Evolutionary conservation across 2,888 invertebrate species (phyloP).

Genomic region (Baccha elongata): DNA sequence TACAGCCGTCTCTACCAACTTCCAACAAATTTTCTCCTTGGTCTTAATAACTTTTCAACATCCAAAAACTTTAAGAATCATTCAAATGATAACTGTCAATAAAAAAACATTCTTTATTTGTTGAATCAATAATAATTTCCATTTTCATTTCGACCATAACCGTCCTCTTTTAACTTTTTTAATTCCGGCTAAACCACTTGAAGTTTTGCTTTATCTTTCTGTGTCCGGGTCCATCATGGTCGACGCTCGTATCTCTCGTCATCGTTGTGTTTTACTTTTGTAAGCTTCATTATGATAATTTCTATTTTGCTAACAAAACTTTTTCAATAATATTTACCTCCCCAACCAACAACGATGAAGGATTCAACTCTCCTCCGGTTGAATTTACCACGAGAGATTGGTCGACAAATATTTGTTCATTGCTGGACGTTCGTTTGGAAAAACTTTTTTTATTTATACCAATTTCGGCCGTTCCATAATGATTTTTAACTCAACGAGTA

Average conservation of each 20-base stretch:
- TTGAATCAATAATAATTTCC: slow-evolving; percentile 21
- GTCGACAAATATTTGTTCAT: slow-evolving; percentile 61
- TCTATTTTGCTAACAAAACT: slow-evolving; percentile 60
- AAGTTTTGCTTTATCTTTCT: neutral
- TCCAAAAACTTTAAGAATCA: no score
- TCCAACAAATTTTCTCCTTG: neutral
- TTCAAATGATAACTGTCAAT: neutral
- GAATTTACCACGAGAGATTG: slow-evolving; percentile 35
- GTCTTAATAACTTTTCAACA: neutral
- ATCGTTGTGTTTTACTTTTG: slow-evolving; percentile 2
- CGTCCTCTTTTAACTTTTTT: slow-evolving; percentile 45
- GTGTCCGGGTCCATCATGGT: neutral
- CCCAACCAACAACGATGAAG: neutral
- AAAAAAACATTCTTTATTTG: slow-evolving; percentile 14
- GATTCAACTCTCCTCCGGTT: slow-evolving; percentile 24
- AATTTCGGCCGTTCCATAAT: slow-evolving; percentile 8
- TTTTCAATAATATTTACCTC: slow-evolving; percentile 69
- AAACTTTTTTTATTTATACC: slow-evolving; percentile 32
- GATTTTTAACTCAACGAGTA: slow-evolving; percentile 1
- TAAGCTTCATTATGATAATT: slow-evolving; percentile 68
- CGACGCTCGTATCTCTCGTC: neutral
- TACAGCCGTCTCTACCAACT: neutral
- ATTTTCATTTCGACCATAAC: slow-evolving; percentile 26
- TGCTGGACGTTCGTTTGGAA: slow-evolving; percentile 45
- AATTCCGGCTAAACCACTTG: slow-evolving; percentile 41